Evolutionary conservation across 1,140 invertebrate species (phyloP).

Genomic region (Papilio xuthus): DNA sequence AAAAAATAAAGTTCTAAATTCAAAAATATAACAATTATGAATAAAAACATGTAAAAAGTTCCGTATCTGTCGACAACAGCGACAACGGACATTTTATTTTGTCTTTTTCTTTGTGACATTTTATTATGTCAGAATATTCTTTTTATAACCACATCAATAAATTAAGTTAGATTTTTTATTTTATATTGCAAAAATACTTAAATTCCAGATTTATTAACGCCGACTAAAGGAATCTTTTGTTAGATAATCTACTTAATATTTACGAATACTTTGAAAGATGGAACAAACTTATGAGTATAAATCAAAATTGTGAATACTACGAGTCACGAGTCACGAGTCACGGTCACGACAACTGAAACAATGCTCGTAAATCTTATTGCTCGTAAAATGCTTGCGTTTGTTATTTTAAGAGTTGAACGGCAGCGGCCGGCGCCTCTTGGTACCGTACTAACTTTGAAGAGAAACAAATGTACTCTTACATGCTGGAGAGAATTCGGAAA

Average conservation of each 20-base stretch:
- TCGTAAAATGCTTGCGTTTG: constrained; percentile 35
- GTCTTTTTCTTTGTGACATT: no score
- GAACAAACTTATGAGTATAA: neutral
- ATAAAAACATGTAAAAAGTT: no score
- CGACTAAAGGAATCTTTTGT: neutral
- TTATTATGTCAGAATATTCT: no score
- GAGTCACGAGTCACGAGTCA: constrained; percentile 34
- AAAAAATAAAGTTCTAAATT: no score
- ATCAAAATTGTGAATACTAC: constrained; percentile 21
- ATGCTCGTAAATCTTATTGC: constrained; percentile 33
- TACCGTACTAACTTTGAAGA: constrained; percentile 30
- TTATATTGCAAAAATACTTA: no score
- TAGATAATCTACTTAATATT: neutral
- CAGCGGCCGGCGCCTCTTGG: constrained; percentile 28
- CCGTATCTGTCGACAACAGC: no score
- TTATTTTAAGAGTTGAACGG: constrained; percentile 34
- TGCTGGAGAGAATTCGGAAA: neutral
- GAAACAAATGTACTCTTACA: constrained; percentile 29
- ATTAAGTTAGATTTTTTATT: no score
- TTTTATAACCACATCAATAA: no score
- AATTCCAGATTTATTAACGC: neutral
- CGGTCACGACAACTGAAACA: constrained; percentile 35
- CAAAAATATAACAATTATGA: no score
- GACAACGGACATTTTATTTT: no score
- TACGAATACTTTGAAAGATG: neutral